These are phyloP conservation scores for Hypsibius dujardini DNA, from an alignment of 1,140 invertebrate genomes.

Conservation along the genomic window DNA sequence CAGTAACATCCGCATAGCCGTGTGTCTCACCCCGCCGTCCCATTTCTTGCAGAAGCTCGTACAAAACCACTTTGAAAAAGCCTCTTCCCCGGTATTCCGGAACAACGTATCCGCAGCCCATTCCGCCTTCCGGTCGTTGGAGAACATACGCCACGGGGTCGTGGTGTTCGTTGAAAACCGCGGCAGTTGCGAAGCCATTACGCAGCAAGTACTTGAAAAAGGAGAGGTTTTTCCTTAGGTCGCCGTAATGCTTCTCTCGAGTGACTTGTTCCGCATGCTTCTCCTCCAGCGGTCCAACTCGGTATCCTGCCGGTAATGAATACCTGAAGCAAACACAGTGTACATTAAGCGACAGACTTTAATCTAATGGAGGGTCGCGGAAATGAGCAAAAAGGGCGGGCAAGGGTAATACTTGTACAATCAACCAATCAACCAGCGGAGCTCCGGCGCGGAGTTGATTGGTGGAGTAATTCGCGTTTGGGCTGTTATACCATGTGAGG, in stretches of 20 bases:
- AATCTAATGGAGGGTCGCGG: too few species aligned
- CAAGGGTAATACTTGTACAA: too few species aligned
- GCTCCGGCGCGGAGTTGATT: too few species aligned
- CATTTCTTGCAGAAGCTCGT: not conserved
- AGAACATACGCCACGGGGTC: not conserved
- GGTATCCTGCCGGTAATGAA: not conserved
- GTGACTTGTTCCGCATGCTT: not conserved
- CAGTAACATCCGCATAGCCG: not conserved
- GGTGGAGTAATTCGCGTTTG: too few species aligned
- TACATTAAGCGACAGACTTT: too few species aligned
- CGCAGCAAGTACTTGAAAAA: not conserved
- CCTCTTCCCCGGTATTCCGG: slow-evolving; percentile 3
- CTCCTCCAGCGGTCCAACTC: not conserved
- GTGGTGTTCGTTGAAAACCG: not conserved
- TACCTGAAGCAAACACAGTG: not conserved
- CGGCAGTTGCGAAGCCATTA: not conserved
- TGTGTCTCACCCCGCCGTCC: not conserved
- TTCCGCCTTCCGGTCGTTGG: not conserved
- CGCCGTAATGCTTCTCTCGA: not conserved
- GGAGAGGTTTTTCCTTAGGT: not conserved
- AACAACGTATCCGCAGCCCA: not conserved
- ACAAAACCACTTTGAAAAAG: not conserved
- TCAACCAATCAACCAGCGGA: too few species aligned
- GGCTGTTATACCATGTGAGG: too few species aligned
- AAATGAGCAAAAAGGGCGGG: too few species aligned